These are phyloP conservation scores for Notocelia uddmanniana DNA, from an alignment of 2,888 invertebrate genomes.

Conservation along the genomic window DNA sequence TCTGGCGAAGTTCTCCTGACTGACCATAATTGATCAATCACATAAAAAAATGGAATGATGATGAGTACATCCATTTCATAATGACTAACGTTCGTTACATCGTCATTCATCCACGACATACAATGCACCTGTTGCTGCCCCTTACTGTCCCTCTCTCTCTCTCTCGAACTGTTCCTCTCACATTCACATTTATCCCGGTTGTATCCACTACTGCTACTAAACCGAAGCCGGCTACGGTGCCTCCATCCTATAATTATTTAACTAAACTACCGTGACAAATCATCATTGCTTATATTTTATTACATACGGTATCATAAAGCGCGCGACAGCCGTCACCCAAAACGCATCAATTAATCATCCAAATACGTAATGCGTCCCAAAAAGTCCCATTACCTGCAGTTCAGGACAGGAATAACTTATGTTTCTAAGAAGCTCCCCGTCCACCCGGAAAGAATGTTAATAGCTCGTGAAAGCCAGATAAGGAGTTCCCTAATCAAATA, in stretches of 20 bases:
- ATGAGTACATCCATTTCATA: too few species aligned
- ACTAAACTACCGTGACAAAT: neutral
- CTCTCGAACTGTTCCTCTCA: too few species aligned
- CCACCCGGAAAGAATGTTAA: conserved; percentile 69
- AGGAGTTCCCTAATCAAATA: conserved; percentile 79
- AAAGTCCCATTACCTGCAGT: conserved; percentile 40
- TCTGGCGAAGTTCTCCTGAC: too few species aligned
- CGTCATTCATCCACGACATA: too few species aligned
- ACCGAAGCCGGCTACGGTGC: neutral
- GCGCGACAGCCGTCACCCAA: conserved; percentile 15
- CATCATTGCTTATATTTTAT: conserved; percentile 15
- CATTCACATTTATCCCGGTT: too few species aligned
- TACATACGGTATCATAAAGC: conserved; percentile 1
- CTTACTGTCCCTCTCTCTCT: too few species aligned
- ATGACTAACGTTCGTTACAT: too few species aligned
- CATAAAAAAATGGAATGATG: too few species aligned
- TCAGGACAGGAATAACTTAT: conserved; percentile 47
- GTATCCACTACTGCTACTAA: neutral
- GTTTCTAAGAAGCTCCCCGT: conserved; percentile 63
- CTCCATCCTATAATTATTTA: neutral
- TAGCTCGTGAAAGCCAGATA: conserved; percentile 75
- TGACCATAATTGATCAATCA: too few species aligned
- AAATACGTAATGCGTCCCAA: conserved; percentile 36
- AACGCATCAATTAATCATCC: conserved; percentile 44
- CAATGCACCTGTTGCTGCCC: too few species aligned